Evolutionary conservation across 2,797 vertebrate genomes (phyloP), one percentile per base, ranked within the genome.

Genomic region (Melanotaenia trifasciata): DNA sequence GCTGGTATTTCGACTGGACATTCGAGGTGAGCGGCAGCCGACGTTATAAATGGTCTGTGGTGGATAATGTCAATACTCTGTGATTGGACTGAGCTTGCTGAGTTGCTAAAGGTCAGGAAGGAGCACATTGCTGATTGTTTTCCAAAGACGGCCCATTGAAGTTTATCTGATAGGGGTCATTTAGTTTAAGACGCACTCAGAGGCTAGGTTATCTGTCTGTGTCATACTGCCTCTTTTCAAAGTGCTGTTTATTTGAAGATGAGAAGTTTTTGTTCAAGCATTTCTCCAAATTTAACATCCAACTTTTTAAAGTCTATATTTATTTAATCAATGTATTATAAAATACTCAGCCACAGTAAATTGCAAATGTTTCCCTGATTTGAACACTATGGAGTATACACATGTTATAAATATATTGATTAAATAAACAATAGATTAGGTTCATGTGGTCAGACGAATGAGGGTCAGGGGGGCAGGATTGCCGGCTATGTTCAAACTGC

Each of bases 91-190:
- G 86, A 92, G 92, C 81, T 84, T 87, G 83, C 78, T 72, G 86
- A 88, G 89, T 87, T 74, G 86, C 87, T 86, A 93, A 94, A 93
- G 91, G 92, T 93, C 92, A 92, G 76, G 58, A 83, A 88, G 89
- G 90, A 88, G 84, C 90, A 89, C 88, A 73, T 65, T 84, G 89
- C 87, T 94, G 92, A 93, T 93, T 92, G 93, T 94, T 92, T 93
- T 91, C 87, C 87, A 91, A 89, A 93, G 87, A 90, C 88, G 87
- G 76, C 81, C 81, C 81, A 83, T 84, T 90, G 87, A 92, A 90
- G 88, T 93, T 92, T 89, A 87, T 85, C 83, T 92, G 89, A 91
- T 91, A 81, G 90, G 87, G 90, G 88, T 92, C 90, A 91, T 92
- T 92, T 89, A 84, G 85, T 89, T 89, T 85, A 81, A 84, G 83